Evolutionary conservation across 2,888 invertebrate species (phyloP).

Genomic region (Drosophila suboccidentalis): DNA sequence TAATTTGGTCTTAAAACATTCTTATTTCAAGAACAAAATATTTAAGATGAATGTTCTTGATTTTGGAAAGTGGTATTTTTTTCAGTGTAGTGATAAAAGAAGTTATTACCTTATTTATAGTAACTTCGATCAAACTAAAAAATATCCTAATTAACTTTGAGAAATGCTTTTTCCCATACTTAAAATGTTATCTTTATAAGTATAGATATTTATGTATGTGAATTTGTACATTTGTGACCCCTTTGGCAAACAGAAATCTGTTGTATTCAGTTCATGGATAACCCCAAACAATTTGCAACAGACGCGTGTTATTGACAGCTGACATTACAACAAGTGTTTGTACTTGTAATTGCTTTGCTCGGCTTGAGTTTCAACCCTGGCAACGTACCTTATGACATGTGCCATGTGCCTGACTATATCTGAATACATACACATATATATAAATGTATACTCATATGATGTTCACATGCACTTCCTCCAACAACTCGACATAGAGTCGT

Average conservation of each 20-base stretch:
- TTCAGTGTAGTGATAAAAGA: background rate
- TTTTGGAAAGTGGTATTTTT: too few relatives aligned
- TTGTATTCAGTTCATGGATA: conserved; percentile 15
- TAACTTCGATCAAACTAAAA: background rate
- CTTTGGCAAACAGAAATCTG: conserved; percentile 21
- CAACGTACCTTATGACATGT: conserved; percentile 36
- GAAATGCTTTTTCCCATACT: conserved; percentile 3
- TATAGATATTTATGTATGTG: background rate
- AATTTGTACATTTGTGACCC: conserved; percentile 2
- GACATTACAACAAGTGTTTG: conserved; percentile 79
- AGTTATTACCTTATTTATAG: background rate
- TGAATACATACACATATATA: conserved; percentile 2
- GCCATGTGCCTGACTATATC: conserved; percentile 32
- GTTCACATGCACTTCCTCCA: conserved; percentile 30
- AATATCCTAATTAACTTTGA: background rate
- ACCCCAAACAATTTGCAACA: conserved; percentile 45
- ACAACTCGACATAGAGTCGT: conserved; percentile 16
- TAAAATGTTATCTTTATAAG: background rate
- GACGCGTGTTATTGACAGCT: conserved; percentile 77
- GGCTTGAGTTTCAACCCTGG: conserved; percentile 57
- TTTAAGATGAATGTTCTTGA: too few relatives aligned
- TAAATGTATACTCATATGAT: conserved; percentile 14
- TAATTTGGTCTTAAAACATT: too few relatives aligned
- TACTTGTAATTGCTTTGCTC: conserved; percentile 60
- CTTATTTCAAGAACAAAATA: too few relatives aligned